Evolutionary conservation across 2,113 vertebrate genomes (phyloP), one percentile per base, ranked within the genome.

Genomic region (Barnardius zonarius): DNA sequence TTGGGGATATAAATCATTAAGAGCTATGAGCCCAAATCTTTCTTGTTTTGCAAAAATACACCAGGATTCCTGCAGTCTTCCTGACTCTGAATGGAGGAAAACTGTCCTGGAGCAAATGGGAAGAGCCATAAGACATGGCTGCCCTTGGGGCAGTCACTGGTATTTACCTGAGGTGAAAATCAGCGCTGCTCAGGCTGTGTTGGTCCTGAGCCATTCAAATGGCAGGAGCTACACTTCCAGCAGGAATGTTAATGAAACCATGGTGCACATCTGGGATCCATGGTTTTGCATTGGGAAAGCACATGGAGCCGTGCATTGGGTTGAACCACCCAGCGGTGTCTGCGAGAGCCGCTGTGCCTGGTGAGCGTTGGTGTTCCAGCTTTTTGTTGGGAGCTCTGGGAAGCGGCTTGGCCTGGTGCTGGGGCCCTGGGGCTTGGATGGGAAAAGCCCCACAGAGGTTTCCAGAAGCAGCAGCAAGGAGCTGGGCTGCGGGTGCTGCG

Each of bases 151-250:
- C 55, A 59, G 22, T 17, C 70, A 24, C 66, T 80, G 75, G 16
- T 1, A 6, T 20, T 27, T 51, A 10, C 2, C 76, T 35, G 2
- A n/a, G 35, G 67, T 90, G 67, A 41, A 44, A 86, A 44, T 44
- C 2, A 5, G 13, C 3, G 17, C 2, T 6, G 14, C 30, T 39
- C 11, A 11, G 4, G 16, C 30, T 18, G 25, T 0, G 0, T 23
- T 75, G 1, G 1, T 27, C 57, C 24, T 17, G 10, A 64, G 69
- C 43, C 14, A 1, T 9, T 59, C n/a, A 30, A n/a, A 17, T 3
- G 25, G 41, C 79, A 31, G 64, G 67, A 75, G 82, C 11, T 41
- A 4, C 1, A 10, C 77, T 48, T 77, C 39, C 66, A 49, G 73
- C 61, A 54, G 31, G 43, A 54, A 59, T 5, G 43, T 16, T 54